Evolutionary conservation across 2,797 vertebrate genomes (phyloP).

Genomic region (Propithecus deckenii): DNA sequence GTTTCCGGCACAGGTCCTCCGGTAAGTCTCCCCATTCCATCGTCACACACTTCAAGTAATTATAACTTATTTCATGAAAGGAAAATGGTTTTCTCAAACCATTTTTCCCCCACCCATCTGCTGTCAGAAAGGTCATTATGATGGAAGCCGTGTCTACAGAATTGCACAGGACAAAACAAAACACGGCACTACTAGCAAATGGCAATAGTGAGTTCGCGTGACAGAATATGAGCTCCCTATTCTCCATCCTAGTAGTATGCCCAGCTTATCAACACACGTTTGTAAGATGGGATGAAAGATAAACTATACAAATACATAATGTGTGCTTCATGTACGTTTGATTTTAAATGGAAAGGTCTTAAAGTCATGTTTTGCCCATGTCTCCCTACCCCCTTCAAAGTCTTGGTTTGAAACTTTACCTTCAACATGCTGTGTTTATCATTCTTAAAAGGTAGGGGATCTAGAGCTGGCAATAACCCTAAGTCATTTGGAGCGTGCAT

Average conservation of each 20-base stretch:
- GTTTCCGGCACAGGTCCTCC: conserved; percentile 28
- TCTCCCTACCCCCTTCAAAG: conserved; percentile 24
- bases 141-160: conserved; percentile 72
- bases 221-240: neutral
- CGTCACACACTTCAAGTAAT: conserved; percentile 73
- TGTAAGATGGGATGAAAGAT: neutral
- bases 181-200: neutral
- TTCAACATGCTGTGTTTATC: conserved; percentile 30
- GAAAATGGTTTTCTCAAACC: conserved; percentile 79
- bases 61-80: conserved; percentile 80
- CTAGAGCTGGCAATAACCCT: conserved; percentile 67
- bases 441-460: conserved; percentile 60
- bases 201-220: neutral
- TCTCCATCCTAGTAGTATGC: rapidly evolving
- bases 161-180: conserved; percentile 57
- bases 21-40: conserved; percentile 46
- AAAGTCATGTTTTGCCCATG: neutral
- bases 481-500: conserved; percentile 62
- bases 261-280: neutral
- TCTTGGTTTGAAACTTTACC: conserved; percentile 11
- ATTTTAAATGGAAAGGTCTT: conserved; percentile 41
- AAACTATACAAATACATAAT: neutral
- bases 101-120: conserved; percentile 67
- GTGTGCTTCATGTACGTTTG: neutral
- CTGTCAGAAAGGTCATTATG: conserved; percentile 81